phyloP scores from a whole-genome alignment of 2,797 vertebrate genomes.

The Melanotaenia trifasciata region DNA sequence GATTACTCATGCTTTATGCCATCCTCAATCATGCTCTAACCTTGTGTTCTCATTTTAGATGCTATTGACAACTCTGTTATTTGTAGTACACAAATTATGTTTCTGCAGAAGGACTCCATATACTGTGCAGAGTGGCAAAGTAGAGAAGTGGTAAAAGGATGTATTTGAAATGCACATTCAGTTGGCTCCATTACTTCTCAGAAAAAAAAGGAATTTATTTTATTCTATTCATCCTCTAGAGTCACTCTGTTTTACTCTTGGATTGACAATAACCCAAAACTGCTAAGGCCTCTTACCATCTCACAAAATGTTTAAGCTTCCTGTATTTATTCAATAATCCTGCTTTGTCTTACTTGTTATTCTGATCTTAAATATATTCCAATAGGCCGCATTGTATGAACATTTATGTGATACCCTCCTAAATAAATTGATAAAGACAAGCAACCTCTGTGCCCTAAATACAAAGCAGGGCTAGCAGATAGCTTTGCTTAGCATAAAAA shows the following conservation, averaged over 20 bases:
- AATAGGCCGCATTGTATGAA: constrained; percentile 18
- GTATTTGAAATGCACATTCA: constrained; percentile 50
- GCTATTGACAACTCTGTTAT: constrained; percentile 33
- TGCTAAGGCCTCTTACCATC: constrained; percentile 36
- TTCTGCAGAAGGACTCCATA: constrained; percentile 33
- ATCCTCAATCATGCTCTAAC: constrained; percentile 45
- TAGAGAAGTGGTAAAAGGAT: constrained; percentile 32
- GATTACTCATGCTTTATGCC: constrained; percentile 41
- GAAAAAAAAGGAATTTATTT: constrained; percentile 41
- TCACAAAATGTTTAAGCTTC: constrained; percentile 36
- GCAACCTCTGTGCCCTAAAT: background rate
- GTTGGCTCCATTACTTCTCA: constrained; percentile 61
- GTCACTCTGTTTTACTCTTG: constrained; percentile 39
- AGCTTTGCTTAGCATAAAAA: background rate
- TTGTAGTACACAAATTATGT: constrained; percentile 14
- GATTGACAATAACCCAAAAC: constrained; percentile 38
- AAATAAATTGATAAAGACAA: constrained; percentile 12
- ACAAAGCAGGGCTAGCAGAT: constrained; percentile 5
- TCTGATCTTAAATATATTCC: constrained; percentile 20
- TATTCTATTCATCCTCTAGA: constrained; percentile 34
- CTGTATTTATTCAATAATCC: constrained; percentile 36
- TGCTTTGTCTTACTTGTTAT: constrained; percentile 37
- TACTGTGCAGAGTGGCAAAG: constrained; percentile 31
- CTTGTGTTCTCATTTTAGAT: constrained; percentile 35
- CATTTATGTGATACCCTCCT: constrained; percentile 15